Conservation (phyloP, 2,113 vertebrate species). For the Acrocephalus arundinaceus region DNA sequence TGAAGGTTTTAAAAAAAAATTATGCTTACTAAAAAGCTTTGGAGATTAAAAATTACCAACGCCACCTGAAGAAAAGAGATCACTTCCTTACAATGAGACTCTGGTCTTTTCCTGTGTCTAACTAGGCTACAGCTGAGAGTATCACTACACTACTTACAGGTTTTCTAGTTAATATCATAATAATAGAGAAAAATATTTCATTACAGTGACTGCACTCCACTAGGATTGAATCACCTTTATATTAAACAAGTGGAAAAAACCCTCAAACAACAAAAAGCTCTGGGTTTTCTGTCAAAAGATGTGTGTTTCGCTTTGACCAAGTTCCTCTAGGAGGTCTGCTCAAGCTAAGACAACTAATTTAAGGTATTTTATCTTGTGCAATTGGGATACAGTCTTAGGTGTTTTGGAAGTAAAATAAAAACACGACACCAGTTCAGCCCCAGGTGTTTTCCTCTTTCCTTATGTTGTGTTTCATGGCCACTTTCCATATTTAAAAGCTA, state of each 20-base stretch:
- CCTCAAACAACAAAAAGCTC: background rate
- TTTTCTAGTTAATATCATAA: background rate
- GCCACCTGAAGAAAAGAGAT: background rate
- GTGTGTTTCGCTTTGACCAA: background rate
- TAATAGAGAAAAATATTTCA: background rate
- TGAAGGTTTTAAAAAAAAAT: background rate
- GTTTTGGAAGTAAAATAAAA: background rate
- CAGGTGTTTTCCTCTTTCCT: background rate
- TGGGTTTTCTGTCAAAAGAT: background rate
- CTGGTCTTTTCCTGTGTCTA: background rate
- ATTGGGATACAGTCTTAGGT: background rate
- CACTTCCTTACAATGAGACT: background rate
- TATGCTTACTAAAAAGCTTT: background rate
- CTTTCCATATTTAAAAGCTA: slow-evolving; percentile 1
- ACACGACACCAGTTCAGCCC: background rate
- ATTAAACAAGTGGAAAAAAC: background rate
- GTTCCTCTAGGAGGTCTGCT: background rate
- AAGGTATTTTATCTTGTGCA: background rate
- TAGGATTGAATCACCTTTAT: background rate
- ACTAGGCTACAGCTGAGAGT: background rate
- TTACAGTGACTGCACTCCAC: background rate
- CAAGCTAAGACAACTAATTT: background rate
- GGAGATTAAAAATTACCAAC: background rate
- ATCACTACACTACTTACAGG: background rate
- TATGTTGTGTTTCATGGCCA: background rate